phyloP scores from a whole-genome alignment of 2,888 invertebrate species.

The Noctua janthina region DNA sequence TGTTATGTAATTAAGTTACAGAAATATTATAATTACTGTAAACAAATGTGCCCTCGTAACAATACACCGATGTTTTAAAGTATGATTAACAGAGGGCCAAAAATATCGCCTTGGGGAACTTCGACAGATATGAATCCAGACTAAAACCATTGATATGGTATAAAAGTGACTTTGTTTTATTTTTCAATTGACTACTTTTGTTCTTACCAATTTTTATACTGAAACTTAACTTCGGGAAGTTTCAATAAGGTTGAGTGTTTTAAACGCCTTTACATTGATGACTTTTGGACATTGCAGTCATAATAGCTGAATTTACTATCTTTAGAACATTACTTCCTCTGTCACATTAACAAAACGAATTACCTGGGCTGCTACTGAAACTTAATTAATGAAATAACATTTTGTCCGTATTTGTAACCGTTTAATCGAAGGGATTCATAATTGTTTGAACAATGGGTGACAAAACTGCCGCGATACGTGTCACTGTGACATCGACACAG shows the following conservation, averaged over 20 bases:
- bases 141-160: not conserved
- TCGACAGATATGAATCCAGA: not conserved
- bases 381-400: not conserved
- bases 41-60: not conserved
- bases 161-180: not conserved
- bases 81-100: not conserved
- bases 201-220: not conserved
- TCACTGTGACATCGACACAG: not conserved
- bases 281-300: not conserved
- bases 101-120: not conserved
- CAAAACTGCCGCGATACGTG: not conserved
- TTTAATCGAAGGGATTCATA: not conserved
- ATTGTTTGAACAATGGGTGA: not conserved
- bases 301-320: not conserved
- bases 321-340: not conserved
- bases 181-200: not conserved
- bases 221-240: not conserved
- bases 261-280: not conserved
- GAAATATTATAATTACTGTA: not conserved
- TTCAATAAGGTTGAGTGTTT: not conserved
- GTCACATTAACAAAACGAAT: not conserved
- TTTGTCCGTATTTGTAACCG: not conserved
- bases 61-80: not conserved
- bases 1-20: not conserved
- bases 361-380: not conserved